Base-by-base conservation (phyloP, 2,888 invertebrate genomes). In the Catocala nupta region DNA sequence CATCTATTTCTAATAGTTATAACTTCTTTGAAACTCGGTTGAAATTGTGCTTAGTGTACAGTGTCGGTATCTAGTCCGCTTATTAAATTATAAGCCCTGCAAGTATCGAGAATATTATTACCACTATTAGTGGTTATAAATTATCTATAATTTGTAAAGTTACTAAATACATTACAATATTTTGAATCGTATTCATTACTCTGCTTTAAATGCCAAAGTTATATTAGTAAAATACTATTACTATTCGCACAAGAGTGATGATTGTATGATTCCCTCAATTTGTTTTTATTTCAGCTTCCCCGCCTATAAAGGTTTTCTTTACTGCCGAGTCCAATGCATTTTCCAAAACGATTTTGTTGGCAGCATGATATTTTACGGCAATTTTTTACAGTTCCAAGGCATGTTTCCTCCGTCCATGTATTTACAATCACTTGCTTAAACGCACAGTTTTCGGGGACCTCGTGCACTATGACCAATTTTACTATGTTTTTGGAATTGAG, bases 341-440 rank as follows among this genome's bases (percentile, higher is more conserved):
- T 68, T 71, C 45, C 60, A 61, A 69, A 65, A 68, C 70, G 61
- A 57, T 72, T 76, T 73, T 73, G 44, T 50, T 72, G 62, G 70
- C 51, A 83, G 89, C 89, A 89, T 90, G 89, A 73, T 16, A 68
- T 73, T 56, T 77, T 71, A 61, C 65, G 59, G 61, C 53, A 70
- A 66, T 64, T 76, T 81, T 72, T 55, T 51, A 65, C 68, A 68
- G 62, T 78, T 81, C 82, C 80, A 77, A 86, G 86, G 93, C 92
- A 92, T 92, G 91, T 91, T 89, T 90, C 90, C 89, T 90, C 86
- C 71, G 77, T 85, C 73, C 73, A 70, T 82, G 80, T 84, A 83
- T 82, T 82, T 89, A 86, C 85, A 84, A 85, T 84, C 84, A 87
- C 86, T 89, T 81, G 89, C 88, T 90, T 90, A 73, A 77, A 77